Evolutionary conservation across 2,797 vertebrate species (phyloP).

Genomic region (Lithobates sylvaticus): DNA sequence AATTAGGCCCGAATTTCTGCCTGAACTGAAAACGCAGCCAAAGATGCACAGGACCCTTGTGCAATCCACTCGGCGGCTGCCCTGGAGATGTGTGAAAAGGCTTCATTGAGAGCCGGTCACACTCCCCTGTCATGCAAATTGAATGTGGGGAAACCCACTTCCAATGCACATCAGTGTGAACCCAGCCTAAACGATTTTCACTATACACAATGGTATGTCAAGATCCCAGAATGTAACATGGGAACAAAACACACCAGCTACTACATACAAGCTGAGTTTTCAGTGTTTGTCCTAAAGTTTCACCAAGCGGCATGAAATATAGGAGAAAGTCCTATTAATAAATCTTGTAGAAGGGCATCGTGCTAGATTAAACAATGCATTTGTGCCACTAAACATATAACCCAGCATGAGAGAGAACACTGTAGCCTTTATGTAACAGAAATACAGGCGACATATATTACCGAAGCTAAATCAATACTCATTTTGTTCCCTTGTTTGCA

Average conservation of each 20-base stretch:
- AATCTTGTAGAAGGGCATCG: background rate
- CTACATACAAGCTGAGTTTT: background rate
- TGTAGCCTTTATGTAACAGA: slow-evolving; percentile 16
- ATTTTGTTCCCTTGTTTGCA: slow-evolving; percentile 62
- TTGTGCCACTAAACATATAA: background rate
- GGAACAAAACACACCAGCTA: background rate
- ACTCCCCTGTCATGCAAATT: too few relatives aligned
- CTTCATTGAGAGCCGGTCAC: too few relatives aligned
- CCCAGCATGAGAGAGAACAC: too few relatives aligned
- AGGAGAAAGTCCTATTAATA: background rate
- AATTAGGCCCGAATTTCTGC: too few relatives aligned
- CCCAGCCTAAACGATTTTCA: background rate
- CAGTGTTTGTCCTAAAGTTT: background rate
- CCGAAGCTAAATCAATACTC: slow-evolving; percentile 70
- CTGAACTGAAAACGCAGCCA: too few relatives aligned
- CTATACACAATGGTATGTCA: background rate
- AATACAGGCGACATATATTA: slow-evolving; percentile 58
- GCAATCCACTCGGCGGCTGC: too few relatives aligned
- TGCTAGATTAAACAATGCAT: background rate
- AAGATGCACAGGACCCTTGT: too few relatives aligned
- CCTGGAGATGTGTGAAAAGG: too few relatives aligned
- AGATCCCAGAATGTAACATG: too few relatives aligned
- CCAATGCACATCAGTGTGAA: too few relatives aligned
- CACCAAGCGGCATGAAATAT: background rate
- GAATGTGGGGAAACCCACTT: too few relatives aligned